These are phyloP conservation scores for Tachina grossa DNA, from an alignment of 2,888 invertebrate genomes.

Conservation along the genomic window DNA sequence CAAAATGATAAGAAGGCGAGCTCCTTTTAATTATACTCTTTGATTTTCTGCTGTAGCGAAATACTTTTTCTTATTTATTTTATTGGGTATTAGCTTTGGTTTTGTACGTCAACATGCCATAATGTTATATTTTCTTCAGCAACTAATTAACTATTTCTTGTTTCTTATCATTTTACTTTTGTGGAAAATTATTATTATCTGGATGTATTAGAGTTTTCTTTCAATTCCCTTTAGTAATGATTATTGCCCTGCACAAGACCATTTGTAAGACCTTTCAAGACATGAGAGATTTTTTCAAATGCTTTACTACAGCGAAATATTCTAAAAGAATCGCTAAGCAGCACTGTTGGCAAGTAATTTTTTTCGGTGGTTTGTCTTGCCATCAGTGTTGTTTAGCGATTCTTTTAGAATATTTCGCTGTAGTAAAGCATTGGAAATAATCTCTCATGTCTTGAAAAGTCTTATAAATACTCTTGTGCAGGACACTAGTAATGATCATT, in stretches of 20 bases:
- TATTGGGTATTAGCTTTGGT: background rate
- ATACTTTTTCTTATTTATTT: background rate
- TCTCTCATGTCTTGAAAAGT: too few species aligned
- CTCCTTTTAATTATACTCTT: slow-evolving; percentile 18
- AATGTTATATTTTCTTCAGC: slow-evolving; percentile 11
- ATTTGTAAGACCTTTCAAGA: too few species aligned
- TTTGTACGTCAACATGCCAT: slow-evolving; percentile 49
- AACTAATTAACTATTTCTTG: slow-evolving; percentile 62
- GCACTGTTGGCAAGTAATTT: too few species aligned
- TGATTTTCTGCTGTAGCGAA: background rate
- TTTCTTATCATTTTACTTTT: background rate
- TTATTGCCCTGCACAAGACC: too few species aligned
- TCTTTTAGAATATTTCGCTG: too few species aligned
- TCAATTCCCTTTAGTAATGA: background rate
- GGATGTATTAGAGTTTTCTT: background rate
- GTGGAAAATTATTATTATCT: slow-evolving; percentile 24
- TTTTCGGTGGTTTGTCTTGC: too few species aligned
- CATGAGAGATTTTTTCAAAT: too few species aligned
- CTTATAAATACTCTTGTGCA: too few species aligned
- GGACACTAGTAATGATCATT: background rate
- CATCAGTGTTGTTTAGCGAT: too few species aligned
- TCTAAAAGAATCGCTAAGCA: too few species aligned
- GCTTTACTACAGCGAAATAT: too few species aligned
- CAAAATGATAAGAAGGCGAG: background rate
- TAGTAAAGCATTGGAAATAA: too few species aligned